Conservation (phyloP, 2,797 vertebrate genomes). For the Nyctalus aviator region DNA sequence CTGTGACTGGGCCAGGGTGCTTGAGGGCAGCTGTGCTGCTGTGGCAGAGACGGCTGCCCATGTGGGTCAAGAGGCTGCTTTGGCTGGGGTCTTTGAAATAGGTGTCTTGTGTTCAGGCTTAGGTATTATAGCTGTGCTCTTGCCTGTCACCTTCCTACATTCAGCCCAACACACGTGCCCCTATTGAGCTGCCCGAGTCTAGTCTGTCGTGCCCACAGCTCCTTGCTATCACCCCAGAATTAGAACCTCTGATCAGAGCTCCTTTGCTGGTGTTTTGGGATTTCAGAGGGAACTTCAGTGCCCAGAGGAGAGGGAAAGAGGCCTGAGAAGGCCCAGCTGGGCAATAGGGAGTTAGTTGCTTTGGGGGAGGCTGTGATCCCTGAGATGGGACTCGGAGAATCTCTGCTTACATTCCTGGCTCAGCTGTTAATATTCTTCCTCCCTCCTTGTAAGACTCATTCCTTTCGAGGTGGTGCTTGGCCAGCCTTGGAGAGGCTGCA, state of each 20-base stretch:
- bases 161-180: not conserved
- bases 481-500: slow-evolving; percentile 48
- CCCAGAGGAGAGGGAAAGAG: not conserved
- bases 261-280: not conserved
- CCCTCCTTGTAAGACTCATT: slow-evolving; percentile 20
- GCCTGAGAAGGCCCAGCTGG: not conserved
- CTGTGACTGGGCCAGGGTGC: not conserved
- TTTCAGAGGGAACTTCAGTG: not conserved
- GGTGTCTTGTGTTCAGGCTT: not conserved
- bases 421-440: not conserved
- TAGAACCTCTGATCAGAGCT: not conserved
- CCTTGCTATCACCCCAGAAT: not conserved
- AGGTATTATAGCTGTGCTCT: not conserved
- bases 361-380: not conserved
- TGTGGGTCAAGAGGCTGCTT: not conserved
- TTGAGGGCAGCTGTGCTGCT: not conserved
- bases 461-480: slow-evolving; percentile 45
- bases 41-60: not conserved
- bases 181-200: not conserved
- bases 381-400: not conserved
- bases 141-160: not conserved
- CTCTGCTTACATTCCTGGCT: not conserved
- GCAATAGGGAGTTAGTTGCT: not conserved
- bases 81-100: not conserved
- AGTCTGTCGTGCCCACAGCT: not conserved